Conservation (phyloP, 2,797 vertebrate genomes). For the Trachops cirrhosus region DNA sequence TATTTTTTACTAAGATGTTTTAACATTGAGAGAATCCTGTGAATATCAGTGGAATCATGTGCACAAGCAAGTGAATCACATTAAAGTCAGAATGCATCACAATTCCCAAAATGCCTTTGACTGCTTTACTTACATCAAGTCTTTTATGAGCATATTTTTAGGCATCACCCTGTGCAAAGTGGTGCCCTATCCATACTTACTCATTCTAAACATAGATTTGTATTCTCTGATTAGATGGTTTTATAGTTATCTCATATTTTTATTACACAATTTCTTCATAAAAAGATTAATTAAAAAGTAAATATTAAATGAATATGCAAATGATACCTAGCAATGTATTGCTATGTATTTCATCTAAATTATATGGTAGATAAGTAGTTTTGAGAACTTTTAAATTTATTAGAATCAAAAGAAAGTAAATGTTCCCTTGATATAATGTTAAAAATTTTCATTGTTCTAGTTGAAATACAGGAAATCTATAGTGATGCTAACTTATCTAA, state of each 20-base stretch:
- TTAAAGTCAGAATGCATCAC: background rate
- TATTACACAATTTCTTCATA: background rate
- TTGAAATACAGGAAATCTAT: background rate
- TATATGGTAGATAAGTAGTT: background rate
- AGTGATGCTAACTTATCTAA: background rate
- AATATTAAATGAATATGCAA: background rate
- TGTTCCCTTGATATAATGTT: background rate
- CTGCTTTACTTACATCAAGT: background rate
- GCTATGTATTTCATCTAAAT: background rate
- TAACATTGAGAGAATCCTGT: background rate
- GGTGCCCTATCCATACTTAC: background rate
- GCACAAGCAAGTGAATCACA: background rate
- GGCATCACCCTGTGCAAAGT: background rate
- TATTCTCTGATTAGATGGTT: background rate
- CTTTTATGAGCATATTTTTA: background rate
- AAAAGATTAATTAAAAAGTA: background rate
- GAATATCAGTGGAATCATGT: background rate
- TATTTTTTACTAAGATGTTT: background rate
- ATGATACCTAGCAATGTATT: background rate
- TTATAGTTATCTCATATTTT: background rate
- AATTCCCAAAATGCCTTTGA: background rate
- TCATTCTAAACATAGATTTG: background rate
- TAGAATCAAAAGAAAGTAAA: background rate
- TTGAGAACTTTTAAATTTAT: background rate
- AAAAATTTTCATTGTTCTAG: background rate